phyloP scores from a whole-genome alignment of 2,113 vertebrate genomes.

The Mellivora capensis region DNA sequence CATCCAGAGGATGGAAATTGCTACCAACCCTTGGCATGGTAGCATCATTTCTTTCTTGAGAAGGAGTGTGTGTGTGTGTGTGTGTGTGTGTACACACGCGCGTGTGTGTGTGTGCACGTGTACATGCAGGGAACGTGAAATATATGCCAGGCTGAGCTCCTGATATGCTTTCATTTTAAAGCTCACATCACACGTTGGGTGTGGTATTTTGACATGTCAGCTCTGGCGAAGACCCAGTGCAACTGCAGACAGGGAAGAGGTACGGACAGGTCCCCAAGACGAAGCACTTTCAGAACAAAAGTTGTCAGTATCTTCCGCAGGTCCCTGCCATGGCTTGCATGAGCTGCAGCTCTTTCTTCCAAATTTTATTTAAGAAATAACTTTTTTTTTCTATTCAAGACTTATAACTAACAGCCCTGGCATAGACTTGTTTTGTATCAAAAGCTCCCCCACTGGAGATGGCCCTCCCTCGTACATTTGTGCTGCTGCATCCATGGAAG shows the following conservation, averaged over 20 bases:
- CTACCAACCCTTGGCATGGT: neutral
- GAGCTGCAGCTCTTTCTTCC: neutral
- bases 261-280: neutral
- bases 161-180: conserved; percentile 54
- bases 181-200: neutral
- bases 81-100: neutral
- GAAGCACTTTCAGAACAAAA: neutral
- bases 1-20: neutral
- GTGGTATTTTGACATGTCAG: neutral
- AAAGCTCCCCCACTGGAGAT: neutral
- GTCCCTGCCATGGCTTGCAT: neutral
- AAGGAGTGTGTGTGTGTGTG: neutral
- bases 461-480: neutral
- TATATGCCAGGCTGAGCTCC: neutral
- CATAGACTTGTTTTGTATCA: neutral
- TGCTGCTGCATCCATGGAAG: too few relatives aligned
- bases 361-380: neutral
- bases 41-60: neutral
- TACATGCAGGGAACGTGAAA: neutral
- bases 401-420: neutral
- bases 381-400: neutral
- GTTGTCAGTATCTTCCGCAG: neutral
- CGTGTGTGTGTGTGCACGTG: neutral
- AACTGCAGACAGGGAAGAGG: neutral
- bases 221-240: neutral